These are phyloP conservation scores for Baryphthengus martii DNA, from an alignment of 2,113 vertebrate species.

Conservation along the genomic window DNA sequence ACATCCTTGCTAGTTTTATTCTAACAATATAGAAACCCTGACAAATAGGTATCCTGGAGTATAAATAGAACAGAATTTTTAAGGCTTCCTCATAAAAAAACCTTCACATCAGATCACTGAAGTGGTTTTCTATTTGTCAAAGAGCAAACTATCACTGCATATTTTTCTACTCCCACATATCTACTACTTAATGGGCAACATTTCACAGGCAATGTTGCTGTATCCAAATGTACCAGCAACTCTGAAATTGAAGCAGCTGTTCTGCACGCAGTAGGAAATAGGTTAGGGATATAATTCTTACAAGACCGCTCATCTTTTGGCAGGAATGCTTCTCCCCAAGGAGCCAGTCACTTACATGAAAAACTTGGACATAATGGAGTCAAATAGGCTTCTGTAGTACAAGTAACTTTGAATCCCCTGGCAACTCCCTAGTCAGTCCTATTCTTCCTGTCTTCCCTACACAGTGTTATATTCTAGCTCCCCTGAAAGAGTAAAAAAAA, in stretches of 20 bases:
- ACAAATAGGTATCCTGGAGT: not conserved
- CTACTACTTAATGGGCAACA: constrained; percentile 54
- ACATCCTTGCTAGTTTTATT: not conserved
- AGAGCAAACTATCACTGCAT: constrained; percentile 23
- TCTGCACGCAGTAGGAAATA: constrained; percentile 45
- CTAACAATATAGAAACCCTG: not conserved
- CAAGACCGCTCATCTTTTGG: constrained; percentile 62
- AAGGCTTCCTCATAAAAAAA: constrained; percentile 1
- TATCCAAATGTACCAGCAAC: constrained; percentile 2
- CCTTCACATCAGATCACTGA: not conserved
- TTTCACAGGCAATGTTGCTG: constrained; percentile 17
- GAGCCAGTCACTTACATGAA: constrained; percentile 26
- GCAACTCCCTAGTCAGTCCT: not conserved
- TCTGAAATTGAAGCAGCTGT: constrained; percentile 60
- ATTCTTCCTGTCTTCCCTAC: not conserved
- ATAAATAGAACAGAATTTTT: constrained; percentile 16
- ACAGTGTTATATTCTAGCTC: not conserved
- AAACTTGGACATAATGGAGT: constrained; percentile 36
- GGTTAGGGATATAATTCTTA: constrained; percentile 57
- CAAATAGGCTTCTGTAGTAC: not conserved
- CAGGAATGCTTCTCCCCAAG: constrained; percentile 14
- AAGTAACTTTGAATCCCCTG: not conserved
- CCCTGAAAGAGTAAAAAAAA: not conserved
- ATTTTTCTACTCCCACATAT: constrained; percentile 33
- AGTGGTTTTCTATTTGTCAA: constrained; percentile 30